A percentile compares a stretch with the other conserved stretches of the same genome.
Evolutionary conservation across 1,140 invertebrate species (phyloP).

Genomic region (Brachionus sp.): DNA sequence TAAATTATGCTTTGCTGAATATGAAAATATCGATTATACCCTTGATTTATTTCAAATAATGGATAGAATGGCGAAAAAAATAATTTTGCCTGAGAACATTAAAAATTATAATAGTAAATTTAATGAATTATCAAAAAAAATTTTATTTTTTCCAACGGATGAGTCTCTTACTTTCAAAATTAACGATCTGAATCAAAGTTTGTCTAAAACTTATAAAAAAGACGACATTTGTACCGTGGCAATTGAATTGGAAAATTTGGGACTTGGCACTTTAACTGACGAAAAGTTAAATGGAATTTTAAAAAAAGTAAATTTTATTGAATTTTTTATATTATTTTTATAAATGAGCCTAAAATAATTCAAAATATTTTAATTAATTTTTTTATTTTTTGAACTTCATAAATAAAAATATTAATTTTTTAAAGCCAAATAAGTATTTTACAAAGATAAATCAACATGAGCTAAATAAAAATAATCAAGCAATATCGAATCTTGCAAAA

Average conservation of each 20-base stretch:
- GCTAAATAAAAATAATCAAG: not conserved
- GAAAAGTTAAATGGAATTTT: not conserved
- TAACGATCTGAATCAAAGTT: not conserved
- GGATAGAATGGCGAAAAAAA: not conserved
- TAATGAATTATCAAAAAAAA: not conserved
- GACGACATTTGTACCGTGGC: not conserved
- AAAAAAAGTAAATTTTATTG: not conserved
- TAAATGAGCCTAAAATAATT: not conserved
- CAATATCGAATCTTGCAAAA: not conserved
- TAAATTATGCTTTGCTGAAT: not conserved
- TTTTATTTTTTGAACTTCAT: not conserved
- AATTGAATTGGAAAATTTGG: not conserved
- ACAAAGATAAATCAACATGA: not conserved
- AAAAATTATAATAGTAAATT: not conserved
- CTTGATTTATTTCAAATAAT: not conserved
- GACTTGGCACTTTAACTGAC: not conserved
- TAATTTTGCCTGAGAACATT: not conserved
- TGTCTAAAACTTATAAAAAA: not conserved
- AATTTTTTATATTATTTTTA: not conserved
- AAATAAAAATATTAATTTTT: not conserved
- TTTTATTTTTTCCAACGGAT: not conserved
- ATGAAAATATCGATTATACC: not conserved
- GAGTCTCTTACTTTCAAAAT: not conserved
- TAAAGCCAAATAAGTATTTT: not conserved
- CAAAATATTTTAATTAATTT: not conserved